Percentiles rank a stretch among this genome's conserved stretches.
Conservation (phyloP, 2,113 vertebrate genomes). For the Ailurus styani region DNA sequence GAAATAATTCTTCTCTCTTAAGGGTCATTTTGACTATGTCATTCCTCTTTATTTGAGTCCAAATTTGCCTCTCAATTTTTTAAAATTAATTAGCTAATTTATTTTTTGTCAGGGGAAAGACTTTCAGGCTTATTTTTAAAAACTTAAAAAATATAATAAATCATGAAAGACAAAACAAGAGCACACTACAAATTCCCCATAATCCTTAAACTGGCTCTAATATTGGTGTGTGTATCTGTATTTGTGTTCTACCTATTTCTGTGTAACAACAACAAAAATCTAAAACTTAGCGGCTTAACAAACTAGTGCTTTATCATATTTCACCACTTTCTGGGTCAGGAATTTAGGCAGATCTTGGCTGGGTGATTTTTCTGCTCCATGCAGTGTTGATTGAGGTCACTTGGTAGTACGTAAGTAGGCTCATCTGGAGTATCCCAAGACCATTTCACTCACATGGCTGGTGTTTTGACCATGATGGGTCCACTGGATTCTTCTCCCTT, state of each 20-base stretch:
- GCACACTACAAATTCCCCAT: neutral
- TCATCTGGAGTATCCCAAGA: neutral
- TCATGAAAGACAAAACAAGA: neutral
- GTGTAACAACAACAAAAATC: neutral
- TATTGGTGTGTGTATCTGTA: neutral
- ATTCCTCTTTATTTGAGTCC: neutral
- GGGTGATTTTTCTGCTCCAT: neutral
- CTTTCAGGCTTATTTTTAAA: neutral
- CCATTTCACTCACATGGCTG: neutral
- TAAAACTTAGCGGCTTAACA: neutral
- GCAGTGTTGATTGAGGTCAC: neutral
- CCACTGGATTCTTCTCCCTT: neutral
- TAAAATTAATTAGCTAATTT: no score
- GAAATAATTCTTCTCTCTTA: neutral
- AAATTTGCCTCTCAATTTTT: neutral
- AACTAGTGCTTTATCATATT: neutral
- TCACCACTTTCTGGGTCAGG: neutral
- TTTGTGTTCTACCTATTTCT: neutral
- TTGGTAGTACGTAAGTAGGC: neutral
- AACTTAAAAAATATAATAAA: neutral
- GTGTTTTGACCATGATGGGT: neutral
- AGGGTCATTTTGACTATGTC: neutral
- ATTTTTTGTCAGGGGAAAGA: neutral
- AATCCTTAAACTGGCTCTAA: neutral
- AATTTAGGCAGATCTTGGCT: neutral